These are phyloP conservation scores for Tachysurus vachellii DNA, from an alignment of 2,113 vertebrate species.

Conservation along the genomic window DNA sequence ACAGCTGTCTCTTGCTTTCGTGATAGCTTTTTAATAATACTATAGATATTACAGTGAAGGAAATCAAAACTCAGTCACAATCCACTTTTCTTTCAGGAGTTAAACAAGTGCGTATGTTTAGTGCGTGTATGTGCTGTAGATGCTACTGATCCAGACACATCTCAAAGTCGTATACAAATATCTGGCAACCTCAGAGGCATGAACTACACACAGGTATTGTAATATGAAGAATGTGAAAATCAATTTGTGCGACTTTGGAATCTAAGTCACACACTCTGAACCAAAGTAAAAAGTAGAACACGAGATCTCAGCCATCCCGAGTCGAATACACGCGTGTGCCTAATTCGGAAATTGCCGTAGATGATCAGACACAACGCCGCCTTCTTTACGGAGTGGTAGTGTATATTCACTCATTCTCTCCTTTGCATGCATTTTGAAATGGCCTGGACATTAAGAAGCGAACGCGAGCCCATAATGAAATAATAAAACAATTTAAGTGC, in stretches of 20 bases:
- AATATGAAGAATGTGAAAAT: background rate
- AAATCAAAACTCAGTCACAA: background rate
- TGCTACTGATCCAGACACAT: background rate
- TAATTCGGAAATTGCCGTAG: background rate
- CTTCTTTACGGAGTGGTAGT: background rate
- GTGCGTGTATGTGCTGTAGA: background rate
- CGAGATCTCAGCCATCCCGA: background rate
- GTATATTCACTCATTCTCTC: slow-evolving; percentile 13
- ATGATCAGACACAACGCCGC: background rate
- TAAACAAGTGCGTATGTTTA: background rate
- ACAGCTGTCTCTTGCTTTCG: background rate
- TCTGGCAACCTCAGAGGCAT: background rate
- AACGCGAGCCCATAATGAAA: slow-evolving; percentile 46
- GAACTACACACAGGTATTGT: background rate
- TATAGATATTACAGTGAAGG: no score
- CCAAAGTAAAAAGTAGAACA: background rate
- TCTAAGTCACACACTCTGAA: background rate
- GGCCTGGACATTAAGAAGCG: slow-evolving; percentile 38
- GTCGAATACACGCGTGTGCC: background rate
- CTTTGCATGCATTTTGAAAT: slow-evolving; percentile 24
- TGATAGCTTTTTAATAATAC: background rate
- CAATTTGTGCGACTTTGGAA: background rate
- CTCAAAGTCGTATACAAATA: background rate
- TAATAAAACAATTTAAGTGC: slow-evolving; percentile 56
- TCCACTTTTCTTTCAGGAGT: background rate